These are phyloP conservation scores for Drosophila suzukii DNA, from an alignment of 1,140 invertebrate genomes.

Conservation along the genomic window DNA sequence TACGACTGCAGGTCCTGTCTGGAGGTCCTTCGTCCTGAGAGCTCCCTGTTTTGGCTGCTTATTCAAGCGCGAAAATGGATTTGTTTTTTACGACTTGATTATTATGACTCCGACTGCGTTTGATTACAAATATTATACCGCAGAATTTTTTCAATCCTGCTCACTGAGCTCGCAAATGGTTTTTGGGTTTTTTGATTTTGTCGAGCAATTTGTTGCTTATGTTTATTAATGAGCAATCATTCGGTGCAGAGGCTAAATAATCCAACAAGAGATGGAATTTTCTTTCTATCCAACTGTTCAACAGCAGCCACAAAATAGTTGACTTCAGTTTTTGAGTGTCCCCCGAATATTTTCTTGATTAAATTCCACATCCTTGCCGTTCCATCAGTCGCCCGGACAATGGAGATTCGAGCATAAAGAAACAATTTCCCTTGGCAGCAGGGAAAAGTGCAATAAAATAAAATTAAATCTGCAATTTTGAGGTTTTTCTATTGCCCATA, in stretches of 20 bases:
- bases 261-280: constrained; percentile 2
- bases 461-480: constrained; percentile 83
- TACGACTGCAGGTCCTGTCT: constrained; percentile 24
- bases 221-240: constrained; percentile 77
- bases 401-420: constrained; percentile 51
- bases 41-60: constrained; percentile 43
- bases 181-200: constrained; percentile 63
- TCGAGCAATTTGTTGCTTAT: constrained; percentile 62
- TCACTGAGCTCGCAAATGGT: constrained; percentile 65
- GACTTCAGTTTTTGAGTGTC: constrained; percentile 10
- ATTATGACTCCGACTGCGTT: constrained; percentile 79
- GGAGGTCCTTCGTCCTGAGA: constrained; percentile 27
- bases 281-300: neutral
- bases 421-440: constrained; percentile 68
- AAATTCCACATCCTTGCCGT: constrained; percentile 38
- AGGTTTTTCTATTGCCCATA: constrained; percentile 69
- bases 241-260: constrained; percentile 46
- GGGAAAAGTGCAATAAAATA: constrained; percentile 73
- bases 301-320: constrained; percentile 5
- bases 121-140: constrained; percentile 78
- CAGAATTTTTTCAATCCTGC: constrained; percentile 39
- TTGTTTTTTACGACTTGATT: constrained; percentile 83
- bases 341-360: constrained; percentile 42
- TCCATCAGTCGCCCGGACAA: constrained; percentile 34
- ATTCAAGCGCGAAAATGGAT: constrained; percentile 82